Evolutionary conservation across 64 coral and sea anemone species (phyloP), one percentile per base, ranked within the genome.

Genomic region (Porites lutea): DNA sequence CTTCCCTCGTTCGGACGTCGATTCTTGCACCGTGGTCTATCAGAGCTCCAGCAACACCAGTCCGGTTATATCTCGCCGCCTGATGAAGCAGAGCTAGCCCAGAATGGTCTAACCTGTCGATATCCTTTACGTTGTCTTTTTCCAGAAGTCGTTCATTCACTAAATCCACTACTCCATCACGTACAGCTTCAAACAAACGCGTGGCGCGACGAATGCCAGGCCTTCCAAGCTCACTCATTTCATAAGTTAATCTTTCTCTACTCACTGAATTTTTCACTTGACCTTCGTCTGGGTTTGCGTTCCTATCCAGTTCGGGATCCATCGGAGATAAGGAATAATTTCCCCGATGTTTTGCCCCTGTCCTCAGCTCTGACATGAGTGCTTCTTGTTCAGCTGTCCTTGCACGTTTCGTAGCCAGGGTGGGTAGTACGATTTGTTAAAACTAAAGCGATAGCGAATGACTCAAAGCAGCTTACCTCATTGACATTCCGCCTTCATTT

Each of bases 61-160:
- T 60, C 11, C 83, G 73, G 49, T 87, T 64, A 60, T 79, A 93
- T 16, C 91, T 77, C 13, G 91, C 75, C 52, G 91, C 71, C 5
- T 93, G 91, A 49, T 93, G 91, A 14, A 93, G 66, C 20, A 85
- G 19, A 18, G 82, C 59, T 2, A 93, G 75, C 0, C 91, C 91
- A 47, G 72, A 43, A 46, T 91, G 67, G 22, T 76, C 79, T n/a
- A 72, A 72, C 22, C 60, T 52, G 55, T 83, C 48, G 45, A 91
- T 83, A 22, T 21, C 48, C 18, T 69, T 69, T 3, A 47, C 13
- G 44, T 52, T 67, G 51, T 52, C 18, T 44, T 69, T 84, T 49
- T 22, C 51, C 3, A 8, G 19, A 43, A 84, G 81, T 21, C 48
- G 81, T 50, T 84, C 62, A 6, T 67, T 69, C 1, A 84, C 81